Evolutionary conservation across 2,113 vertebrate species (phyloP), one percentile per base, ranked within the genome.

Genomic region (Callaeas wilsoni): DNA sequence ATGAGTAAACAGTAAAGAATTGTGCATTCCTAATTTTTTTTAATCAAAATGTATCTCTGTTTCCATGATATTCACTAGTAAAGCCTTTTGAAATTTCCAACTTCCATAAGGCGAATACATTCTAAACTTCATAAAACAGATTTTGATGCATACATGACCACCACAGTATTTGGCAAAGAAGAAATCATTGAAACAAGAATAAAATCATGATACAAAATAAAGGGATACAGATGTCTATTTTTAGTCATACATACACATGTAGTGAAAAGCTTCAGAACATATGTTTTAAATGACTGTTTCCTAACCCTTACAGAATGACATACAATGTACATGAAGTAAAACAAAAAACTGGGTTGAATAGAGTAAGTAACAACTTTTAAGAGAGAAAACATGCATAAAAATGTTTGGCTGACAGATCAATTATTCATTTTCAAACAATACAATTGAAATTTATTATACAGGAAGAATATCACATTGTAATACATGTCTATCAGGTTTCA

Each of bases 391-490:
- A 91, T 33, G 90, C 84, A 86, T 74, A 95, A 94, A 95, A 92
- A 65, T 74, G 59, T 47, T 68, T 67, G 93, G 33, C 77, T 96
- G 73, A 95, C 76, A 93, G 32, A 49, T 90, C 84, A 87, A 59
- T 92, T 92, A 87, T 42, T 86, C 35, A 92, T 96, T 96, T 96
- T 64, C 87, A 83, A 97, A 97, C 78, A 96, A 89, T 71, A 96
- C 56, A 96, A 90, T 35, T 96, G 73, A 79, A 80, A 83, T 94
- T 89, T 96, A 94, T 97, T 95, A 94, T 82, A 97, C 94, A 97
- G 84, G 26, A 96, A 84, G 87, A 90, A 68, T 81, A 95, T 14
- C 53, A 93, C 60, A 56, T 33, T 2, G 32, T 75, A 96, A 59
- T 77, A 92, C 44, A 84, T 9, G 84, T 93, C 32, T 62, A 59